phyloP scores from a whole-genome alignment of 2,888 invertebrate species.

The Oeneis ivallda region DNA sequence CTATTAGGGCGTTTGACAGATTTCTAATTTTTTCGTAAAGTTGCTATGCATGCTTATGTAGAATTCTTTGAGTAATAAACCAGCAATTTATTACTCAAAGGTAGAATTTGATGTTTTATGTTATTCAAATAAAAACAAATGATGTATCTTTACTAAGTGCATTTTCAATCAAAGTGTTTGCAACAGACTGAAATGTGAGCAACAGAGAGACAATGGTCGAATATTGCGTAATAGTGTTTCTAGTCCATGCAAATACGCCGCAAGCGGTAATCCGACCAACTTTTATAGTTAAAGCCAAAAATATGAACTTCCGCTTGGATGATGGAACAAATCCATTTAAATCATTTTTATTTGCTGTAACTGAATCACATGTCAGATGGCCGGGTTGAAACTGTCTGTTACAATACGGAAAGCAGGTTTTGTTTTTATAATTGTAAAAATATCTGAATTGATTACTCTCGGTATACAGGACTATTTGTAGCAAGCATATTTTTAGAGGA shows the following conservation, averaged over 20 bases:
- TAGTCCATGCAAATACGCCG: slow-evolving; percentile 4
- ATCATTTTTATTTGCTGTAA: slow-evolving; percentile 24
- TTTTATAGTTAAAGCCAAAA: slow-evolving; percentile 16
- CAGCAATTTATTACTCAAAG: too few species aligned
- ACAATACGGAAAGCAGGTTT: slow-evolving; percentile 2
- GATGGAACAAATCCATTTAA: slow-evolving; percentile 26
- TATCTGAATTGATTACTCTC: background rate
- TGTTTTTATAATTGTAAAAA: background rate
- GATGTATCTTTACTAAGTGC: too few species aligned
- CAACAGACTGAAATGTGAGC: too few species aligned
- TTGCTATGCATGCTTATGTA: too few species aligned
- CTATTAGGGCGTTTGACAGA: too few species aligned
- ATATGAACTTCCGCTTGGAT: slow-evolving; percentile 21
- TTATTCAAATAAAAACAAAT: too few species aligned
- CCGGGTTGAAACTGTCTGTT: background rate
- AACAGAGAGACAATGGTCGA: background rate
- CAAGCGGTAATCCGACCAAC: slow-evolving; percentile 12
- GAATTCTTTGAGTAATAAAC: too few species aligned
- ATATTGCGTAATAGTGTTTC: background rate
- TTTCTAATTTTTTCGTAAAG: too few species aligned
- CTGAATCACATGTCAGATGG: slow-evolving; percentile 22
- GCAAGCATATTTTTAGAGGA: background rate
- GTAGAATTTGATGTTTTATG: too few species aligned
- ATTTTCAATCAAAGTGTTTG: too few species aligned
- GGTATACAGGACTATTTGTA: background rate